These are phyloP conservation scores for Triops cancriformis DNA, from an alignment of 1,140 invertebrate genomes.

Conservation along the genomic window DNA sequence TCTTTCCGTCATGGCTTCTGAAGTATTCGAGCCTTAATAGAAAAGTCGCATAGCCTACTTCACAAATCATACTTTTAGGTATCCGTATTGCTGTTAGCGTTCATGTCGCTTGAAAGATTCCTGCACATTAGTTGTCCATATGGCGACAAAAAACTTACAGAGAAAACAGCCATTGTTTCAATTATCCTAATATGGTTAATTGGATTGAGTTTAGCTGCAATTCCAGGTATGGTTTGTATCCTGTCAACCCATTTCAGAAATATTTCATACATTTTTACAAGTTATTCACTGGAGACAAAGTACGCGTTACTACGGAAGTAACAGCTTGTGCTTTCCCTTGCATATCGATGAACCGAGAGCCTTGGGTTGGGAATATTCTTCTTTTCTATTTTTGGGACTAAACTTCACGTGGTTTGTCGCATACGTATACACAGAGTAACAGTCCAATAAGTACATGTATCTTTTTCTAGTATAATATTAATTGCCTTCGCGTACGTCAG, in stretches of 20 bases:
- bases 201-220: constrained; percentile 51
- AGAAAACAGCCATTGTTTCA: constrained; percentile 45
- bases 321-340: constrained; percentile 62
- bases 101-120: constrained; percentile 67
- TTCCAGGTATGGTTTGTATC: constrained; percentile 47
- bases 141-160: constrained; percentile 48
- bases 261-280: constrained; percentile 37
- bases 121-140: constrained; percentile 60
- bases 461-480: constrained; percentile 45
- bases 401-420: constrained; percentile 49
- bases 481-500: constrained; percentile 54
- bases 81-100: constrained; percentile 62
- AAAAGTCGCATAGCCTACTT: constrained; percentile 11
- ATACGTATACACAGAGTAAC: constrained; percentile 34
- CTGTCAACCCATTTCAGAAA: no score
- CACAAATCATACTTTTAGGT: constrained; percentile 40
- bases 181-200: constrained; percentile 55
- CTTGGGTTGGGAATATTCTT: constrained; percentile 64
- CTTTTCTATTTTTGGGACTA: constrained; percentile 60
- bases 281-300: constrained; percentile 51
- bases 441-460: constrained; percentile 21
- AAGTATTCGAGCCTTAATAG: constrained; percentile 41
- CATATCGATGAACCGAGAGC: constrained; percentile 61
- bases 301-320: constrained; percentile 58
- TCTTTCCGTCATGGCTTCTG: constrained; percentile 58